These are phyloP conservation scores for Pseudocheirus occidentalis DNA, from an alignment of 2,797 vertebrate genomes.

Conservation along the genomic window DNA sequence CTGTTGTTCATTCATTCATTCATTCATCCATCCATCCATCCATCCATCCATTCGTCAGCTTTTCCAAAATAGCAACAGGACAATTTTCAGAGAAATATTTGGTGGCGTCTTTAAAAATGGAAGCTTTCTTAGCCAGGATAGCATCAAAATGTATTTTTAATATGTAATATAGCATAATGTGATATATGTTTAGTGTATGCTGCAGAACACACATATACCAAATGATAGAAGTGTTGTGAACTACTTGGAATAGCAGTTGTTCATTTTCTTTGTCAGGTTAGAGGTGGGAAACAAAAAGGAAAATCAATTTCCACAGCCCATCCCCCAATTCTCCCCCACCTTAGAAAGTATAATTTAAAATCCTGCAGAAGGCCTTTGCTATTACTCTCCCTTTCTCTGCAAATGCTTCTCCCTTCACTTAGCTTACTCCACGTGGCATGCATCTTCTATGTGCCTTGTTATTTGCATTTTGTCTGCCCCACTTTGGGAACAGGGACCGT, in stretches of 20 bases:
- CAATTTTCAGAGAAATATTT: conserved; percentile 64
- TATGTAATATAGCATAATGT: not conserved
- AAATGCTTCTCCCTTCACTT: not conserved
- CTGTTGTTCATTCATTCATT: conserved; percentile 47
- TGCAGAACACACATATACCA: conserved; percentile 61
- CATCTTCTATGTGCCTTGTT: not conserved
- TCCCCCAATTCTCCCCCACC: conserved; percentile 11
- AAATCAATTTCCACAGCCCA: conserved; percentile 45
- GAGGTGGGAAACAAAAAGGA: conserved; percentile 28
- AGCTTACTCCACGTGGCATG: not conserved
- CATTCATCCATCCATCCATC: no score
- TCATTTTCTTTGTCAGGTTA: conserved; percentile 15
- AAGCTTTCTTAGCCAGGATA: conserved; percentile 51
- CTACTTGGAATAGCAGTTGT: conserved; percentile 41
- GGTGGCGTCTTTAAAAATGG: conserved; percentile 47
- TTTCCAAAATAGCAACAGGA: conserved; percentile 72
- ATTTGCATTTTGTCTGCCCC: not conserved
- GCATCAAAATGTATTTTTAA: not conserved
- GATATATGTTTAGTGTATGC: conserved; percentile 48
- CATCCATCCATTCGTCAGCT: not conserved
- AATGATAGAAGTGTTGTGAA: conserved; percentile 27
- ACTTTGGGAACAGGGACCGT: not conserved
- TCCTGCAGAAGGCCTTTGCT: not conserved
- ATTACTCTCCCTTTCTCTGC: not conserved
- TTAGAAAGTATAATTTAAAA: conserved; percentile 49